Evolutionary conservation across 2,797 vertebrate species (phyloP).

Genomic region (Onychomys torridus): DNA sequence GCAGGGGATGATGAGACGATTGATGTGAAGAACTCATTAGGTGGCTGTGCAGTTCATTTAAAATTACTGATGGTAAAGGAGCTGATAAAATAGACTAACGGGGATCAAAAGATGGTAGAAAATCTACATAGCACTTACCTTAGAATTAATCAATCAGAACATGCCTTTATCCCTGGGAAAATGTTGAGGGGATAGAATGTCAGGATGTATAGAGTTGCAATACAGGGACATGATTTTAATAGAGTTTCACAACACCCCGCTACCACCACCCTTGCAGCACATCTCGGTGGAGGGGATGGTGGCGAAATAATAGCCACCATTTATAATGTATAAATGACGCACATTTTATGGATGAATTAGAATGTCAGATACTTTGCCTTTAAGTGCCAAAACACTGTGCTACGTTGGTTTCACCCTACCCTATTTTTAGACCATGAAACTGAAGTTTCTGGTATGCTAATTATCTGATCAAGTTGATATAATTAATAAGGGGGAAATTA

Average conservation of each 20-base stretch:
- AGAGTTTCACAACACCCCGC: background rate
- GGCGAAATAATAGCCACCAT: background rate
- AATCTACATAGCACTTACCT: background rate
- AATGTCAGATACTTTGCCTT: background rate
- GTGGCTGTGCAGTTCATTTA: background rate
- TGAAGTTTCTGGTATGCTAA: background rate
- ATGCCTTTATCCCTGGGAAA: background rate
- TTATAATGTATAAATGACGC: background rate
- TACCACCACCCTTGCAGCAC: background rate
- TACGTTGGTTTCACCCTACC: background rate
- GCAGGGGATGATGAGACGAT: background rate
- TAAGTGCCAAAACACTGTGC: background rate
- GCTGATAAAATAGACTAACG: background rate
- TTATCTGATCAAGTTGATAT: background rate
- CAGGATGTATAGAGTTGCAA: background rate
- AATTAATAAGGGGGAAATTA: background rate
- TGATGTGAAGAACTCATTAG: background rate
- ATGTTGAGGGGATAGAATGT: background rate
- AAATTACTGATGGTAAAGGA: background rate
- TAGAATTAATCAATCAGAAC: background rate
- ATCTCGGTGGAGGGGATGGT: background rate
- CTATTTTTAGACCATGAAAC: slow-evolving; percentile 18
- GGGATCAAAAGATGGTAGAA: background rate
- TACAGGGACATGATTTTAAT: slow-evolving; percentile 36
- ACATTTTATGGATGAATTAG: background rate